Evolutionary conservation across 2,888 invertebrate species (phyloP).

Genomic region (Callimorpha dominula): DNA sequence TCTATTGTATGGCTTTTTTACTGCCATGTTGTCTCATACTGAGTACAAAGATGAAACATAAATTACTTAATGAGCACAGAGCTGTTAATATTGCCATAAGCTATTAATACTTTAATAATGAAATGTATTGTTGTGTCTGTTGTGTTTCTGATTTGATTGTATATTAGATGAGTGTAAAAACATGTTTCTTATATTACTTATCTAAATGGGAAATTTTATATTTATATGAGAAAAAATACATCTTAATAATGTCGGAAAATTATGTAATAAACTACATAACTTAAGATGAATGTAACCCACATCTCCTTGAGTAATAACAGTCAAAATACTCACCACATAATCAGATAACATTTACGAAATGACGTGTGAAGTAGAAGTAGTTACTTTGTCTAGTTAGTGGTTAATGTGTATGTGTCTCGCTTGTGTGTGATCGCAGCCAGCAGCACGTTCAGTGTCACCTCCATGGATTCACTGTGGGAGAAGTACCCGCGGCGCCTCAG

Average conservation of each 20-base stretch:
- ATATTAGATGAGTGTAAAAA: constrained; percentile 19
- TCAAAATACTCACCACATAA: constrained; percentile 29
- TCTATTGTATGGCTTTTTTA: constrained; percentile 66
- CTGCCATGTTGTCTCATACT: constrained; percentile 35
- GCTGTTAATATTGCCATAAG: constrained; percentile 38
- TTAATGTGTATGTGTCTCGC: constrained; percentile 83
- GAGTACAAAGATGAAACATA: constrained; percentile 41
- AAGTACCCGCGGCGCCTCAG: constrained; percentile 90
- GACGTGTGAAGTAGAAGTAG: constrained; percentile 55
- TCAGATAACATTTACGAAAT: constrained; percentile 37
- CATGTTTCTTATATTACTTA: constrained; percentile 6
- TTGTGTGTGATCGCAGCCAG: constrained; percentile 82
- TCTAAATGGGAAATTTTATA: constrained; percentile 8
- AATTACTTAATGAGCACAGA: constrained; percentile 38
- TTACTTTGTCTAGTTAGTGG: constrained; percentile 71
- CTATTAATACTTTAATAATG: constrained; percentile 20
- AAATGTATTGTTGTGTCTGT: constrained; percentile 18
- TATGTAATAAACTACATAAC: constrained; percentile 28
- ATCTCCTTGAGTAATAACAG: constrained; percentile 32
- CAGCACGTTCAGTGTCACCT: constrained; percentile 88
- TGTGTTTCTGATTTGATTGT: constrained; percentile 16
- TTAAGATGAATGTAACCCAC: constrained; percentile 34
- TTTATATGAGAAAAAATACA: constrained; percentile 27
- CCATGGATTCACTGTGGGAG: constrained; percentile 92
- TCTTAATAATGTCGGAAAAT: constrained; percentile 24